These are phyloP conservation scores for Macropis europaea DNA, from an alignment of 2,888 invertebrate genomes.

Conservation along the genomic window DNA sequence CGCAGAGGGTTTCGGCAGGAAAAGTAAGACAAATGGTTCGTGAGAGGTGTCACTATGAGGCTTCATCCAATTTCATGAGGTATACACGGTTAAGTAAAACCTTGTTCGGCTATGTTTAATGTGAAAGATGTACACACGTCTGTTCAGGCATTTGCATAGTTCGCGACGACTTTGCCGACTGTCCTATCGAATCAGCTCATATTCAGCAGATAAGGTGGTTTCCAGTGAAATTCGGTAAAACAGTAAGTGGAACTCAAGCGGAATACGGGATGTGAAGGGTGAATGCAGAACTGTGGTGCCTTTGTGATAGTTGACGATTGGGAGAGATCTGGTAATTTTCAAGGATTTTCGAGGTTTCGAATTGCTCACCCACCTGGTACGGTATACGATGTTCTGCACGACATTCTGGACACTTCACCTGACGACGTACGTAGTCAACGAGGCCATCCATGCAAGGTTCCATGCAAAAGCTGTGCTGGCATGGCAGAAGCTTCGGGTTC, in stretches of 20 bases:
- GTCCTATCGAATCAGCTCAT: background rate
- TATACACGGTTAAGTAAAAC: constrained; percentile 8
- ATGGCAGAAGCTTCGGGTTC: constrained; percentile 99
- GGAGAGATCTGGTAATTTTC: no score
- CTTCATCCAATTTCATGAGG: constrained; percentile 46
- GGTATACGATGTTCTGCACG: constrained; percentile 98
- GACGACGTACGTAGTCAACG: constrained; percentile 95
- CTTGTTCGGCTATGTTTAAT: constrained; percentile 25
- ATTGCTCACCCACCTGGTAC: constrained; percentile 88
- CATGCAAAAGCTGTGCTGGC: constrained; percentile 99
- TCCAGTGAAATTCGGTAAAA: no score
- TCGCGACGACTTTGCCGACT: background rate
- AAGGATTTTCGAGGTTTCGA: background rate
- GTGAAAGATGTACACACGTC: background rate
- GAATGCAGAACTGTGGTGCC: no score
- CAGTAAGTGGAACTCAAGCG: no score
- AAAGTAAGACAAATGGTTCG: constrained; percentile 33
- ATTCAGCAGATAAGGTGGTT: no score
- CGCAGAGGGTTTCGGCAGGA: background rate
- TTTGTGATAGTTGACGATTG: no score
- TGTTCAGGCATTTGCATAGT: background rate
- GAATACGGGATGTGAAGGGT: no score
- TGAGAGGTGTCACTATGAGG: constrained; percentile 29
- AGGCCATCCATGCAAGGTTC: constrained; percentile 99
- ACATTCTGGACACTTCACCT: constrained; percentile 99